Base-by-base conservation (phyloP, 2,888 invertebrate species). In the Galerucella pusilla region DNA sequence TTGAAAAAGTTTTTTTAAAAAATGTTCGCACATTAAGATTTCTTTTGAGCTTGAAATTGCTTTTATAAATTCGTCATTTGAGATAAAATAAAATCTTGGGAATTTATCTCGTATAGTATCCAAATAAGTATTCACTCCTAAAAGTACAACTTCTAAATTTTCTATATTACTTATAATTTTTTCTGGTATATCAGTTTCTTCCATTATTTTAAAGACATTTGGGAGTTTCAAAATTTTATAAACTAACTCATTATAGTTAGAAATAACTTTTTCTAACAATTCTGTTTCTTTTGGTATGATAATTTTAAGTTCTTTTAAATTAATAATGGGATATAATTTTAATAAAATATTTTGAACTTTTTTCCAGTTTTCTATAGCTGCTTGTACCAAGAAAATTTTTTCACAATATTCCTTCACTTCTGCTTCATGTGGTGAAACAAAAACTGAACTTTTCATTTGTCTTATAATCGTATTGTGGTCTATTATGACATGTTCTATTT, bases 21-120 rank as follows among this genome's bases (percentile, higher is more conserved):
- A 94, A 7, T 94, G 94, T 85, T 95, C 94, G 4, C 95, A 94
- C 81, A 93, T 90, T n/a, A 91, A 86, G 0, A 94, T 94, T 83
- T 94, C 93, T 88, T 94, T 94, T 10, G 64, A 63, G 20, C 95
- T 94, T 0, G 95, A 95, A 76, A 96, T 89, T 82, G 96, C 94
- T 87, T 95, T 94, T 79, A 96, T 89, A 90, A 96, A 91, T 87
- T 96, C 96, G 83, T 95, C 94, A 85, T 96, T 95, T 2, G 96
- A 95, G 70, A 97, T 88, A 84, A 96, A 96, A 89, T 95, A 96
- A 84, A 96, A 95, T 85, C 96, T 90, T 52, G 95, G 93, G 85
- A 95, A 96, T 85, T 90, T 93, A 7, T 94, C 87, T 80, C 95
- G 88, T 86, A 95, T 94, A 86, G 92, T 93, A 87, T 96, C 94